phyloP scores from a whole-genome alignment of 2,888 invertebrate species.

The Rhamnusium bicolor region DNA sequence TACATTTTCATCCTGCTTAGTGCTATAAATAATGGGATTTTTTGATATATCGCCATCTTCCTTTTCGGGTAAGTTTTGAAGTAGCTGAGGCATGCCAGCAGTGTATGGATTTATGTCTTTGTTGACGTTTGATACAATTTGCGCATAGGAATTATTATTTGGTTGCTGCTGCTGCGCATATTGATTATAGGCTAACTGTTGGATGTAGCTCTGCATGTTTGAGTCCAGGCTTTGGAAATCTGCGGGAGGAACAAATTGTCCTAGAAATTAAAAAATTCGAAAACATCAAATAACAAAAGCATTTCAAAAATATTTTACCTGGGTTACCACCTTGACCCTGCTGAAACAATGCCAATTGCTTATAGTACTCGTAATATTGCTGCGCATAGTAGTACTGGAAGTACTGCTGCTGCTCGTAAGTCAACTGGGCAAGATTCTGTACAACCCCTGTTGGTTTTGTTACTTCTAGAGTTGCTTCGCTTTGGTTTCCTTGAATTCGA shows the following conservation, averaged over 20 bases:
- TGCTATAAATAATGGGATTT: neutral
- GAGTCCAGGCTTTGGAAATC: slow-evolving; percentile 59
- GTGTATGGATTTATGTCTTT: slow-evolving; percentile 63
- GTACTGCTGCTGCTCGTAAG: slow-evolving; percentile 67
- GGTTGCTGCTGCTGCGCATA: slow-evolving; percentile 61
- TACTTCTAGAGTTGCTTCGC: slow-evolving; percentile 34
- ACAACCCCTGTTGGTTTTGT: slow-evolving; percentile 64
- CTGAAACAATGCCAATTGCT: slow-evolving; percentile 64
- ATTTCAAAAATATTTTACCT: slow-evolving; percentile 50
- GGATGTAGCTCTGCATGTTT: slow-evolving; percentile 60
- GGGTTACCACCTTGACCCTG: slow-evolving; percentile 55
- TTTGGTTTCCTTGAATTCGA: slow-evolving; percentile 81
- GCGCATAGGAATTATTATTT: slow-evolving; percentile 66
- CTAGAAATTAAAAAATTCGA: slow-evolving; percentile 45
- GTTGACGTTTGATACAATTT: slow-evolving; percentile 67
- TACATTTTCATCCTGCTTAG: neutral
- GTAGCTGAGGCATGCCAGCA: slow-evolving; percentile 53
- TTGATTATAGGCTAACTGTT: slow-evolving; percentile 65
- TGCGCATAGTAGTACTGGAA: slow-evolving; percentile 68
- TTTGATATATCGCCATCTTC: neutral
- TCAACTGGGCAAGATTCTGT: slow-evolving; percentile 55
- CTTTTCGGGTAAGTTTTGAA: slow-evolving; percentile 38
- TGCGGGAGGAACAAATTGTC: slow-evolving; percentile 51
- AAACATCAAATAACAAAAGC: no score
- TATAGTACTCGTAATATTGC: slow-evolving; percentile 70